Evolutionary conservation across 2,888 invertebrate genomes (phyloP).

Genomic region (Argyra leucocephala): DNA sequence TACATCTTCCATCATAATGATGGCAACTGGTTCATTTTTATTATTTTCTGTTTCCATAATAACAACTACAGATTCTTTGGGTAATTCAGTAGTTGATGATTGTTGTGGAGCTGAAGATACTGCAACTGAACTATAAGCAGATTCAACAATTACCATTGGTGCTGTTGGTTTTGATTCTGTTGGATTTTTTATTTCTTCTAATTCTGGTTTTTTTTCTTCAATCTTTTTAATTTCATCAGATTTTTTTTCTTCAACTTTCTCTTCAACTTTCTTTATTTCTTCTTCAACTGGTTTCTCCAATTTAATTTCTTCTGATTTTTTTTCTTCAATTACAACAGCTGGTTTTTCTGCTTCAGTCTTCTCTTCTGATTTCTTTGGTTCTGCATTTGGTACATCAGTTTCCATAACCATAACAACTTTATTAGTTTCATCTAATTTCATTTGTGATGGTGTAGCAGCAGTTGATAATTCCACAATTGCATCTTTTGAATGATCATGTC

Average conservation of each 20-base stretch:
- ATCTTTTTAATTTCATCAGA: not conserved
- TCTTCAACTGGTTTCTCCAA: too few relatives aligned
- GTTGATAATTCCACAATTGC: not conserved
- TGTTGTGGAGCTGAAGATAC: not conserved
- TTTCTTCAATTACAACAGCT: too few relatives aligned
- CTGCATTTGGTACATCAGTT: not conserved
- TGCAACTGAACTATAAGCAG: not conserved
- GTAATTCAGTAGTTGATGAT: not conserved
- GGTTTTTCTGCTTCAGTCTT: too few relatives aligned
- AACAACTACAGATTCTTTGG: not conserved
- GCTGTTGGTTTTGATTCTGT: too few relatives aligned
- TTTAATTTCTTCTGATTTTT: too few relatives aligned
- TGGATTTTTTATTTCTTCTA: too few relatives aligned
- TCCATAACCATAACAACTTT: too few relatives aligned
- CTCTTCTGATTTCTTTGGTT: not conserved
- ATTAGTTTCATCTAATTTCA: not conserved
- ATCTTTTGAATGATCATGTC: conserved; percentile 1
- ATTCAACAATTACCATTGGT: not conserved
- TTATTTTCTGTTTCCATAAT: not conserved
- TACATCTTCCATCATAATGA: not conserved
- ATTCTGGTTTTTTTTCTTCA: too few relatives aligned
- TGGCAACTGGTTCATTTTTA: not conserved
- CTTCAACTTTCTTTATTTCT: too few relatives aligned
- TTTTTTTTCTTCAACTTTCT: not conserved
- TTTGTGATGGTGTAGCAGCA: not conserved